Base-by-base conservation (phyloP, 2,797 vertebrate genomes). In the Saguinus oedipus region DNA sequence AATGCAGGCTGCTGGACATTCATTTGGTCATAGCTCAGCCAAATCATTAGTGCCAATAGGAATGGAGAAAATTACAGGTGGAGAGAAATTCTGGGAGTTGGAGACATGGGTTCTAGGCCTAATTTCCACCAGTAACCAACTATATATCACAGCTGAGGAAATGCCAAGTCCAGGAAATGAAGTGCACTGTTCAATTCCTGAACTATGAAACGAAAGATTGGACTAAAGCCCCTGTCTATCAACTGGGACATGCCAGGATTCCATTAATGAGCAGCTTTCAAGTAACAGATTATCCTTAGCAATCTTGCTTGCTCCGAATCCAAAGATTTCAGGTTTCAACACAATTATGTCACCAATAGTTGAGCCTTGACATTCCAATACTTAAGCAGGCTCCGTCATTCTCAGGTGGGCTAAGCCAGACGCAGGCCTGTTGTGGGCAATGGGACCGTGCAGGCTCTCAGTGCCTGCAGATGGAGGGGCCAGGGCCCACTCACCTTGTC, bases 401-500 rank as follows among this genome's bases (percentile, higher is more conserved):
- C 44, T 39, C 8, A 22, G 81, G 1, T 91, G 80, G 81, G 17
- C 64, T 95, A 13, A 76, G 33, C 53, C 33, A 70, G 57, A 80
- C 44, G 22, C 6, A 64, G 81, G 86, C 68, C 27, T 19, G 9
- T 0, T 39, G 87, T 59, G 59, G 57, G 50, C 75, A 13, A 46
- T 1, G 8, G 46, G 39, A 70, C 26, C 46, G 24, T 2, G 33
- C 22, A 74, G n/a, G 17, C 6, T n/a, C 44, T 42, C 72, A 26
- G 46, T 1, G 20, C 24, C 53, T 33, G 15, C 1, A 2, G 27
- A 33, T 7, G 26, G 36, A 33, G 1, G 39, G n/a, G 8, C 20
- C 0, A 9, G 75, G 50, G 61, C 17, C 70, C 70, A 44, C 98
- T 98, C 93, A 99, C 99, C 99, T 99, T 99, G 98, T 99, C 99